Base-by-base conservation (phyloP, 2,888 invertebrate species). In the Hypena proboscidalis region DNA sequence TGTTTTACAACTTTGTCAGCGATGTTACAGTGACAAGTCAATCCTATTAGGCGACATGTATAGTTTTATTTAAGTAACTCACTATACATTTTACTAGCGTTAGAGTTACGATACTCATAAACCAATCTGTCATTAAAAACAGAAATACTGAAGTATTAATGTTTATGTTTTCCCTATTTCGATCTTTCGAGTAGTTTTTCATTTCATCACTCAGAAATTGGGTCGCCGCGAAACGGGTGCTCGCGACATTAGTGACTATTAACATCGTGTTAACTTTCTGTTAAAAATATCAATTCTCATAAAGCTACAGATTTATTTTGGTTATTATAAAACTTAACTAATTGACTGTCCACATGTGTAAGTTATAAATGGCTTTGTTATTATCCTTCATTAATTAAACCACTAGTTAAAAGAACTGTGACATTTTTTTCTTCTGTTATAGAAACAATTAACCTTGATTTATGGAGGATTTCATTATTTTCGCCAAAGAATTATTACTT, bases 181-280 rank as follows among this genome's bases (percentile, higher is more conserved):
- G 65, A 68, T 65, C 54, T 67, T 68, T 64, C 70, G 65, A 68
- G 64, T 53, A 54, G 54, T 69, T 70, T 58, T 64, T 59, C 67
- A 70, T 78, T 80, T 74, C 76, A 72, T 74, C 78, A 75, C 69
- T 71, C 65, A 70, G 56, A 48, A 61, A 80, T 74, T 76, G 52
- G 83, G 82, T 78, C 79, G 79, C 50, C 50, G 54, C 67, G 63
- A 65, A 73, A 77, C 76, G 70, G 65, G 60, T 61, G 53, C 37
- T 9, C 30, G 33, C 66, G 60, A 70, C 74, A 82, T 80, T 83
- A 80, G 73, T 62, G 66, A 68, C 88, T 82, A 87, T 88, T 88
- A 87, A 81, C 79, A 72, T 63, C 72, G 64, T 80, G 80, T 86
- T 81, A 83, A 80, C 73, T 75, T 67, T 66, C 58, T 54, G 71